Conservation (phyloP, 2,797 vertebrate genomes). For the Lepilemur ruficaudatus region DNA sequence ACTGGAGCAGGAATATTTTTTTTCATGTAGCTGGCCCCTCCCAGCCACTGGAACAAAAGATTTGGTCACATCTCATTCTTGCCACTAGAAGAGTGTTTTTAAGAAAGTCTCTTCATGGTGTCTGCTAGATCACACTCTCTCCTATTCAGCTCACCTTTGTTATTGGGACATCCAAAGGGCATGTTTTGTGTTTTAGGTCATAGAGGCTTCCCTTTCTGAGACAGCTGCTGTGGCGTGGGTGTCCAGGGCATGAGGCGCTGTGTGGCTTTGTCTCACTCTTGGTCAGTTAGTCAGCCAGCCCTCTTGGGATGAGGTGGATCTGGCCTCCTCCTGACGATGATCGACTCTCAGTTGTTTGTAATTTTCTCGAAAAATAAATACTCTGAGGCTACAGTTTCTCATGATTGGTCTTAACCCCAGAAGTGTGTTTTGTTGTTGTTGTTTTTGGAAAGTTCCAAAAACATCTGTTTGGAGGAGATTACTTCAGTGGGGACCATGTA, state of each 20-base stretch:
- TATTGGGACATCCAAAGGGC: not conserved
- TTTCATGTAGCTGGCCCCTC: not conserved
- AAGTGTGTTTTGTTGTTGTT: conserved; percentile 66
- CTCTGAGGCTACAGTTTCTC: conserved; percentile 57
- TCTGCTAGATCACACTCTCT: not conserved
- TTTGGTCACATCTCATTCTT: not conserved
- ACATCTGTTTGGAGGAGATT: not conserved
- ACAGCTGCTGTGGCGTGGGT: not conserved
- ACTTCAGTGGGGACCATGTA: conserved; percentile 12
- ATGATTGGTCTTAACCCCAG: conserved; percentile 40
- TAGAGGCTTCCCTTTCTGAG: not conserved
- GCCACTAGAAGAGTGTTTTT: not conserved
- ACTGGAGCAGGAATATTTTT: not conserved
- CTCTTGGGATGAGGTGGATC: not conserved
- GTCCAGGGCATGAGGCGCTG: not conserved
- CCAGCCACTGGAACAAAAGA: not conserved
- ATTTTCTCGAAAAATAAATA: conserved; percentile 74
- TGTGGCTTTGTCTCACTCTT: not conserved
- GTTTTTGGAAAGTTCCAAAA: conserved; percentile 56
- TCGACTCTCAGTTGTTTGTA: conserved; percentile 51
- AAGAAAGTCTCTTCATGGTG: not conserved
- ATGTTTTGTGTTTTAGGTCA: not conserved
- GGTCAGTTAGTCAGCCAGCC: not conserved
- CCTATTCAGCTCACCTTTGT: not conserved
- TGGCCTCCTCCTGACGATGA: not conserved